Evolutionary conservation across 2,888 invertebrate species (phyloP).

Genomic region (Operophtera brumata): DNA sequence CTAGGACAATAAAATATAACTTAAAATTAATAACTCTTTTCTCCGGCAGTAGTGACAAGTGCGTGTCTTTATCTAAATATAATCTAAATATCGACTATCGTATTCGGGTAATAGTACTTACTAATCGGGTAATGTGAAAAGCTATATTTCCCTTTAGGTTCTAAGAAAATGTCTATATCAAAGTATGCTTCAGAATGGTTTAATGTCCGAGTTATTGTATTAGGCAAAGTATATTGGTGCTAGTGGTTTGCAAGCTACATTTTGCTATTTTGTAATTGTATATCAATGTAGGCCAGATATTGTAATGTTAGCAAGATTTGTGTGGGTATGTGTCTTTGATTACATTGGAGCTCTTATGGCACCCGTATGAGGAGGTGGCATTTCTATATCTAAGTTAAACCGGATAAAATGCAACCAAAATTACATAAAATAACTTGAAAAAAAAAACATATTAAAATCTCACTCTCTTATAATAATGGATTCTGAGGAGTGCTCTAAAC

Average conservation of each 20-base stretch:
- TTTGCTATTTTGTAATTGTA: not conserved
- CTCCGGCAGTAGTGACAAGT: too few species aligned
- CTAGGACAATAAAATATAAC: too few species aligned
- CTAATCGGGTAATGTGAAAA: too few species aligned
- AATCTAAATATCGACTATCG: slow-evolving; percentile 72
- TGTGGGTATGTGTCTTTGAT: slow-evolving; percentile 13
- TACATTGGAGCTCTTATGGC: slow-evolving; percentile 28
- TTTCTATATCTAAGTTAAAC: too few species aligned
- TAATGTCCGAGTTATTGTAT: not conserved
- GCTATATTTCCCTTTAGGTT: not conserved
- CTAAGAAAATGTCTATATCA: not conserved
- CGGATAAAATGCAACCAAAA: too few species aligned
- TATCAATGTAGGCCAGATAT: not conserved
- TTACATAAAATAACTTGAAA: too few species aligned
- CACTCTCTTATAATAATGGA: too few species aligned
- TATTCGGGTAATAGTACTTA: slow-evolving; percentile 57
- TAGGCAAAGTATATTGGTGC: not conserved
- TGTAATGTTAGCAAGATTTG: slow-evolving; percentile 3
- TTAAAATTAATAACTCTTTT: too few species aligned
- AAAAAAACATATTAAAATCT: too few species aligned
- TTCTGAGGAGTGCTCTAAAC: too few species aligned
- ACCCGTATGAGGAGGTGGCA: slow-evolving; percentile 45
- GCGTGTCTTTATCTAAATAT: too few species aligned
- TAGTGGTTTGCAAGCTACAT: not conserved
- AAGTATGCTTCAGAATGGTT: not conserved